These are phyloP conservation scores for Chlorops oryzae DNA, from an alignment of 1,140 invertebrate genomes.

Conservation along the genomic window DNA sequence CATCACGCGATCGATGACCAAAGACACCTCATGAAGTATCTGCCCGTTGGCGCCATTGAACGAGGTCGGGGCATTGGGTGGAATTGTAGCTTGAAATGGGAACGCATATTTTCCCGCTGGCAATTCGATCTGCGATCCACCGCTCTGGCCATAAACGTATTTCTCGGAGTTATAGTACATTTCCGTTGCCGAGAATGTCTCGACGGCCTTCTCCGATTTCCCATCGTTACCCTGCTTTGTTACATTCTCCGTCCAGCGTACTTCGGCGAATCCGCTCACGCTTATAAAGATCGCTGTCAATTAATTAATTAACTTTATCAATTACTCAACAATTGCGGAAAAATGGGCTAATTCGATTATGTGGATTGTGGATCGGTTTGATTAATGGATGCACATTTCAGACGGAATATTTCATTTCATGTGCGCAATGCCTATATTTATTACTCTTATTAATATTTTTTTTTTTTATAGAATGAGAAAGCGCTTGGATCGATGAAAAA, in stretches of 20 bases:
- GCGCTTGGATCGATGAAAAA: too few relatives aligned
- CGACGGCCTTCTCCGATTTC: slow-evolving; percentile 26
- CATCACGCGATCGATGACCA: slow-evolving; percentile 64
- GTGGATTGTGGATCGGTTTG: too few relatives aligned
- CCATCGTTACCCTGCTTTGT: slow-evolving; percentile 50
- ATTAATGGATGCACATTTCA: too few relatives aligned
- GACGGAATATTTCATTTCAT: too few relatives aligned
- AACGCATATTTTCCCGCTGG: slow-evolving; percentile 54
- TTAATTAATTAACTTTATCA: not conserved
- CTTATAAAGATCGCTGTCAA: slow-evolving; percentile 52
- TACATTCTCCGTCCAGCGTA: slow-evolving; percentile 54
- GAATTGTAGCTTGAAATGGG: slow-evolving; percentile 55
- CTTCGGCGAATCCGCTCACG: slow-evolving; percentile 55
- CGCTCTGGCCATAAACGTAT: slow-evolving; percentile 35
- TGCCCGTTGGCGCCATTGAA: slow-evolving; percentile 66
- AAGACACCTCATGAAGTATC: slow-evolving; percentile 64
- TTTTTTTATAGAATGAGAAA: too few relatives aligned
- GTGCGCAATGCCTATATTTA: too few relatives aligned
- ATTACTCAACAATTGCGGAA: too few relatives aligned
- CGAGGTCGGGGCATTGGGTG: slow-evolving; percentile 58
- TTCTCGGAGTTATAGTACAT: slow-evolving; percentile 37
- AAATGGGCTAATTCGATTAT: too few relatives aligned
- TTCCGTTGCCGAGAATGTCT: slow-evolving; percentile 31
- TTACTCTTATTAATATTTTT: too few relatives aligned
- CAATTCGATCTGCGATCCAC: slow-evolving; percentile 52